These are phyloP conservation scores for Halyomorpha halys DNA, from an alignment of 1,140 invertebrate genomes.

Conservation along the genomic window DNA sequence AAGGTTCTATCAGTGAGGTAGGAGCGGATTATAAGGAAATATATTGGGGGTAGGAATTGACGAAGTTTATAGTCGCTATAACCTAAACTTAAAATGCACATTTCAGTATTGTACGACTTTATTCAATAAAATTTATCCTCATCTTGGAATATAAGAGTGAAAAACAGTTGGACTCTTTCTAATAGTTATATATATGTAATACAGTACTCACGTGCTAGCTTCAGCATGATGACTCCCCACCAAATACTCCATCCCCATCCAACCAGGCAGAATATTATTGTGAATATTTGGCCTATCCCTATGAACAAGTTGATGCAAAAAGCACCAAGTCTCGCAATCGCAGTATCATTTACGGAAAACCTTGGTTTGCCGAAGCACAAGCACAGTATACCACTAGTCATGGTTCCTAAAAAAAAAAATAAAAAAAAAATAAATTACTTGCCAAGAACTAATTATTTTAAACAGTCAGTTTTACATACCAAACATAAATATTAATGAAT, in stretches of 20 bases:
- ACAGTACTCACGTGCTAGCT: slow-evolving; percentile 53
- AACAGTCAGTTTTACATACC: no score
- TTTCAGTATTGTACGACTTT: no score
- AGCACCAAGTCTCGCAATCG: slow-evolving; percentile 57
- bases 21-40: no score
- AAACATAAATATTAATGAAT: no score
- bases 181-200: background rate
- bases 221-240: slow-evolving; percentile 86
- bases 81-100: no score
- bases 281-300: slow-evolving; percentile 76
- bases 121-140: background rate
- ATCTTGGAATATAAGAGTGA: background rate
- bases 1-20: no score
- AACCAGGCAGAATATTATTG: slow-evolving; percentile 86
- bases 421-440: background rate
- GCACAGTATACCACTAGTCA: slow-evolving; percentile 75
- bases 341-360: slow-evolving; percentile 61
- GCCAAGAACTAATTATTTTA: no score
- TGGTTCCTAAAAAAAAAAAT: slow-evolving; percentile 55
- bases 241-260: slow-evolving; percentile 96
- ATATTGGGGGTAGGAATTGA: no score
- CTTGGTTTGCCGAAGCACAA: slow-evolving; percentile 79
- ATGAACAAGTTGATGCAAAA: slow-evolving; percentile 76
- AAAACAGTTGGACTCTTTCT: background rate
- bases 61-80: no score